phyloP scores from a whole-genome alignment of 1,140 invertebrate species.

The Drosophila ficusphila region DNA sequence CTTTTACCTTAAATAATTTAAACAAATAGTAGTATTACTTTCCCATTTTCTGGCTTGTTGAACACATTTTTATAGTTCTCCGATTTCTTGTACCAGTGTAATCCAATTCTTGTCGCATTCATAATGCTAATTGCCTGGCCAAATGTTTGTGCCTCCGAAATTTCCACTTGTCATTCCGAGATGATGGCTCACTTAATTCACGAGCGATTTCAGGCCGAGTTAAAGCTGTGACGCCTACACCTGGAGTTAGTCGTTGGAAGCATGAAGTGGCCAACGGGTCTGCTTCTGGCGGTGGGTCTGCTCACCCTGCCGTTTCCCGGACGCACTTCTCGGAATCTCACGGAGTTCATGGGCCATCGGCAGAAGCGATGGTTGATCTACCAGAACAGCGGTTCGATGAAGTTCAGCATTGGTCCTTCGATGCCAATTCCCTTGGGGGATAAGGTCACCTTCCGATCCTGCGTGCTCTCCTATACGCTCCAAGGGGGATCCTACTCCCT shows the following conservation, averaged over 20 bases:
- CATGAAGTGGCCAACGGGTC: conserved; percentile 30
- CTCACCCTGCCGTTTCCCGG: conserved; percentile 3
- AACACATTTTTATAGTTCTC: neutral
- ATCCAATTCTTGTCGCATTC: conserved; percentile 18
- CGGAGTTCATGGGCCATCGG: conserved; percentile 60
- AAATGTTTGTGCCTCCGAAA: conserved; percentile 45
- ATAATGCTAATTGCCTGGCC: conserved; percentile 44
- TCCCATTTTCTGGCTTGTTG: neutral
- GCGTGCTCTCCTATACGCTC: conserved; percentile 66
- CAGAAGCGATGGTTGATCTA: conserved; percentile 65
- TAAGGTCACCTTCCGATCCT: conserved; percentile 66
- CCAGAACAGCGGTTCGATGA: conserved; percentile 65
- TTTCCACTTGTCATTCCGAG: conserved; percentile 27
- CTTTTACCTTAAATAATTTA: too few species aligned
- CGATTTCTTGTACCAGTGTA: conserved; percentile 2
- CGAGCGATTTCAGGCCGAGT: conserved; percentile 4
- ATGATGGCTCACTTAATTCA: conserved; percentile 34
- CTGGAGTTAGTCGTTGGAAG: conserved; percentile 33
- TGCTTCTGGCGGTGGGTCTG: conserved; percentile 23
- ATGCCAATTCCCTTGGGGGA: conserved; percentile 66
- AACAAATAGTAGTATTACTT: neutral
- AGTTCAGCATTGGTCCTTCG: conserved; percentile 75
- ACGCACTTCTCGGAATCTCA: conserved; percentile 40
- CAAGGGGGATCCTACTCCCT: conserved; percentile 71
- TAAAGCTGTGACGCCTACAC: conserved; percentile 25